A percentile compares a stretch with the other conserved stretches of the same genome.
Evolutionary conservation across 64 coral and sea anemone species (phyloP).

Genomic region (Stylophora pistillata): DNA sequence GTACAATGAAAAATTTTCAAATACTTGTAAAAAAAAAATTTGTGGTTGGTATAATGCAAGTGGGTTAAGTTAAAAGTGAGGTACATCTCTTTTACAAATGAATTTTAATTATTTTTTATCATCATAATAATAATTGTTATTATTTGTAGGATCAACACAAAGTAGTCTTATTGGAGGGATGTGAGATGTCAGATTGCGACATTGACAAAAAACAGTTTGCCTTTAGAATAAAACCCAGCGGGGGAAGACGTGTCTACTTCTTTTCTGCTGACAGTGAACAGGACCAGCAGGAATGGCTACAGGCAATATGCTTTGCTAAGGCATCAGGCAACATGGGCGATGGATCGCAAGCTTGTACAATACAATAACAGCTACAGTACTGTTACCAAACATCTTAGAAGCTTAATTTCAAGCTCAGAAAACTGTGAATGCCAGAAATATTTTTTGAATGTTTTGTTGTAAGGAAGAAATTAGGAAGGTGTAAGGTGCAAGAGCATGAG

Average conservation of each 20-base stretch:
- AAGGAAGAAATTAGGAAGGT: no score
- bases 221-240: conserved; percentile 88
- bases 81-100: neutral
- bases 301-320: conserved; percentile 96
- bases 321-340: conserved; percentile 77
- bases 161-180: conserved; percentile 76
- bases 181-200: conserved; percentile 89
- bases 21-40: no score
- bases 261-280: conserved; percentile 83
- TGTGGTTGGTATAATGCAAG: no score
- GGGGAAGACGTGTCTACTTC: conserved; percentile 69
- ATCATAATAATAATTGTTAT: conserved; percentile 2
- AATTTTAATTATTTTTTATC: neutral
- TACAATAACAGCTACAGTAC: conserved; percentile 58
- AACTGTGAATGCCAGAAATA: no score
- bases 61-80: no score
- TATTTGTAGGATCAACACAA: conserved; percentile 63
- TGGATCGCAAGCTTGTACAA: conserved; percentile 77
- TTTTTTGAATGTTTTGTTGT: no score
- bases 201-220: conserved; percentile 87
- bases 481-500: no score
- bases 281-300: conserved; percentile 99
- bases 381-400: neutral
- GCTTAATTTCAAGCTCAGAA: neutral
- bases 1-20: no score